A percentile compares a stretch with the other conserved stretches of the same genome.
Evolutionary conservation across 2,888 invertebrate species (phyloP).

Genomic region (Camptogramma bilineatum): DNA sequence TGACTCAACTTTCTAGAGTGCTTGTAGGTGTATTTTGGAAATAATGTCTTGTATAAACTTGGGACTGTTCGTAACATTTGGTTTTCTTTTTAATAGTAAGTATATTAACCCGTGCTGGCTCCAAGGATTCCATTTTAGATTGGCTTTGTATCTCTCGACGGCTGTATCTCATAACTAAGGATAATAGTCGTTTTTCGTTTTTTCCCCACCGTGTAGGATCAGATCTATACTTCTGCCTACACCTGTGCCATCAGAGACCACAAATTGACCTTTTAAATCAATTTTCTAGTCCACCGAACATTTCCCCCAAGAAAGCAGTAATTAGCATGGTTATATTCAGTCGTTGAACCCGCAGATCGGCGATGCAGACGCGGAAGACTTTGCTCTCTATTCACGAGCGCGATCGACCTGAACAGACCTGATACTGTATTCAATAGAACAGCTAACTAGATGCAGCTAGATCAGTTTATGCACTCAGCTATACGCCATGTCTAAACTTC

Average conservation of each 20-base stretch:
- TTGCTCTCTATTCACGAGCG: constrained; percentile 63
- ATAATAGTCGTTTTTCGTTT: no score
- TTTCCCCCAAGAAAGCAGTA: constrained; percentile 19
- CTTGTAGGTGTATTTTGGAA: neutral
- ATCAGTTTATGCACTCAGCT: neutral
- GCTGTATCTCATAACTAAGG: no score
- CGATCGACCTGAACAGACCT: constrained; percentile 32
- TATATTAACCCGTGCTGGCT: no score
- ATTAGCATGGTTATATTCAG: constrained; percentile 39
- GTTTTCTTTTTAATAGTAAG: neutral
- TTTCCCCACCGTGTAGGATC: no score
- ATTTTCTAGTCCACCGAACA: constrained; percentile 33
- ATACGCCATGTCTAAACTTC: neutral
- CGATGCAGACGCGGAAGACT: constrained; percentile 50
- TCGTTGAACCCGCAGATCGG: constrained; percentile 52
- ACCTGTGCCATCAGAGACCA: no score
- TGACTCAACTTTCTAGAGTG: neutral
- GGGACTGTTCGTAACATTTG: neutral
- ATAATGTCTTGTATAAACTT: neutral
- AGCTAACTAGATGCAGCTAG: constrained; percentile 17
- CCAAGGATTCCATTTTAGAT: neutral
- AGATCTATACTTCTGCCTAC: no score
- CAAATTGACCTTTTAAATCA: constrained; percentile 8
- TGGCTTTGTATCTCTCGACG: no score
- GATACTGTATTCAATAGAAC: constrained; percentile 19